Evolutionary conservation across 2,888 invertebrate species (phyloP), one percentile per base, ranked within the genome.

Genomic region (Rambutsinella grinnellia): DNA sequence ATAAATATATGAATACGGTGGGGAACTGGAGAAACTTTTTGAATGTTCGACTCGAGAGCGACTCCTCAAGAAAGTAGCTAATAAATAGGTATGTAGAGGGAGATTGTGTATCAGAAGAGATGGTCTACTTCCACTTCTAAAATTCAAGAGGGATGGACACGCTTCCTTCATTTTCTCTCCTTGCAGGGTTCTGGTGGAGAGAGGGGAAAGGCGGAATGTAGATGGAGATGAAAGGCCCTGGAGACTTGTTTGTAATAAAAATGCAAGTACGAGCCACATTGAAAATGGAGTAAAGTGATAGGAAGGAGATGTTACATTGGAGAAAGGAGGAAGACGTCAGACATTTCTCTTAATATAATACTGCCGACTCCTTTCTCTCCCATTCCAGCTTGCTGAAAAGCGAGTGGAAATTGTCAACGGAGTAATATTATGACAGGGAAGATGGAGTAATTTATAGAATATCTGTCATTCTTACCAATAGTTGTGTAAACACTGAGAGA

Each of bases 401-500:
- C n/a, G n/a, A n/a, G n/a, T n/a, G n/a, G n/a, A n/a, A n/a, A 36
- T 36, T 36, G 36, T 36, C 36, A 36, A 13, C 36, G 36, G 36
- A 36, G 36, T 19, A 49, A 49, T 19, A 58, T 58, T 71, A 36
- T 63, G 79, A 68, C 68, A 66, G 51, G 57, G 54, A 71, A 68
- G 66, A 70, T 63, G 66, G 75, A 80, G 69, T 76, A 75, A 79
- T 79, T 80, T 75, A 80, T 78, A 65, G 68, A 68, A 54, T 66
- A 62, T 68, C 69, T 63, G 58, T 68, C 68, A 49, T 51, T 49
- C 74, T 65, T 76, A 82, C 85, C 85, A 61, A 85, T 85, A 79
- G 85, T 85, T 60, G 85, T 85, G 81, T 85, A 85, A 57, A 85
- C 85, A 72, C 84, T 84, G 53, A 85, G 83, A 27, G 84, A 85